Conservation (phyloP, 1,140 invertebrate species). For the Armadillidium nasatum region DNA sequence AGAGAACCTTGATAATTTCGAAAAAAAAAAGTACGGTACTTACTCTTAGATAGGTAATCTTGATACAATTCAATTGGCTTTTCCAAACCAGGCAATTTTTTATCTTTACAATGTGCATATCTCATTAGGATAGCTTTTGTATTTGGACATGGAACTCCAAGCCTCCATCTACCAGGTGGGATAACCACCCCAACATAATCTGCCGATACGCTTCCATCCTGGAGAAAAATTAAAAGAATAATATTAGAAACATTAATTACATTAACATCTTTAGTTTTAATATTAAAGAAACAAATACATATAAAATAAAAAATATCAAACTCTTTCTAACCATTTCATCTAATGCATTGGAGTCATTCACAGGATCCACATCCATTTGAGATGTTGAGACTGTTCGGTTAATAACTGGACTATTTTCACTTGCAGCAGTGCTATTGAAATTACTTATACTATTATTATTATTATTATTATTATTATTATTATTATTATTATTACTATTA, state of each 20-base stretch:
- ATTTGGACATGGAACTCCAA: slow-evolving; percentile 34
- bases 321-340: background rate
- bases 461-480: too few species aligned
- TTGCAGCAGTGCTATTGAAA: too few species aligned
- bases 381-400: background rate
- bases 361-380: background rate
- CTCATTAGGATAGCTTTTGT: slow-evolving; percentile 33
- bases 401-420: too few species aligned
- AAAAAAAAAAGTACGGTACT: too few species aligned
- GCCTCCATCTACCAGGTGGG: slow-evolving; percentile 33
- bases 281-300: too few species aligned
- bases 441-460: too few species aligned
- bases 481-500: too few species aligned
- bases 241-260: background rate
- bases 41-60: background rate
- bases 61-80: slow-evolving; percentile 17
- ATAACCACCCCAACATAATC: slow-evolving; percentile 19
- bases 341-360: background rate
- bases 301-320: too few species aligned
- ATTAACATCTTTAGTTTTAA: too few species aligned
- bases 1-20: too few species aligned
- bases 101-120: slow-evolving; percentile 33
- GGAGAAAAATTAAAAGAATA: too few species aligned
- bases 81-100: slow-evolving; percentile 18
- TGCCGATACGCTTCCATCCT: background rate